Base-by-base conservation (phyloP, 2,113 vertebrate genomes). In the Macquaria ambigua region DNA sequence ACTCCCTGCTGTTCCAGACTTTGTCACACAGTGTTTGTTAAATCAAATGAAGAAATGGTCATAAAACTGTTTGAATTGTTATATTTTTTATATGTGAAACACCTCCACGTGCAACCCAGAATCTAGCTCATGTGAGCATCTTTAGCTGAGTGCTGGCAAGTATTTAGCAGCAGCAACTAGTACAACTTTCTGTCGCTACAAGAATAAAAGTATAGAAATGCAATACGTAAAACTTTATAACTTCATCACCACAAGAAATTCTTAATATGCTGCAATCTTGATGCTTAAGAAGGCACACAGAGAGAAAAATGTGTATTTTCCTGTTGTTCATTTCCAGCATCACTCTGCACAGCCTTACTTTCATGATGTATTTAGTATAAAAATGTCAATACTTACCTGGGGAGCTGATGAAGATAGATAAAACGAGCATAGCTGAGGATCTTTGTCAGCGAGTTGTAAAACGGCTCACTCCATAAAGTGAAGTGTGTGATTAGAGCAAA, bases 301-400 rank as follows among this genome's bases (percentile, higher is more conserved):
- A 31, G 21, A 52, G 61, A 58, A 39, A 18, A 8, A 18, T 23
- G 31, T 41, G 4, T 6, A 37, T 37, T 25, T 9, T 21, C 39
- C 14, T 46, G 46, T 77, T 10, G 72, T 77, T 78, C 37, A 61
- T 14, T 59, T 61, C 39, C 39, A 20, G 73, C 8, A 6, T 62
- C 48, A 8, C 67, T 16, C 43, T 50, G 61, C 81, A 14, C 67
- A 16, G 79, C 79, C 78, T 74, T 8, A 9, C 72, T 61, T 59
- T 66, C 77, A 25, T 52, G 3, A 20, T 28, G 66, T 16, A 20
- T 37, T 69, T 61, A 0, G 79, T 56, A 10, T 59, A 70, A 81
- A 89, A 90, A 92, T 87, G 72, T 93, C 86, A 75, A 82, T 87
- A 87, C 71, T 83, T 46, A 88, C 89, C 89, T 91, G 90, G 90